Conservation (phyloP, 2,113 vertebrate species). For the Gymnobelideus leadbeateri region DNA sequence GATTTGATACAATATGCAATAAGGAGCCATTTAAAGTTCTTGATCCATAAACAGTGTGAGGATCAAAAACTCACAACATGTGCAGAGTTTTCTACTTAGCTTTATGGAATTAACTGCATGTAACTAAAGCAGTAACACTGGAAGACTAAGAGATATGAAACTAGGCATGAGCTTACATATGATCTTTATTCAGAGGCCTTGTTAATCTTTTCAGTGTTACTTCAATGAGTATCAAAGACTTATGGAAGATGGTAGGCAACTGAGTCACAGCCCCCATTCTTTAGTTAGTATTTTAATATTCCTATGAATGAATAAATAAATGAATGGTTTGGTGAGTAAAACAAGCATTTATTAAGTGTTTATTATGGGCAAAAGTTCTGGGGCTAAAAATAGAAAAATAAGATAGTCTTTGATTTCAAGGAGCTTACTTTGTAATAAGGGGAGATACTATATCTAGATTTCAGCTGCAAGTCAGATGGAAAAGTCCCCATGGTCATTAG, state of each 20-base stretch:
- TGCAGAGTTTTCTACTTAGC: background rate
- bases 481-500: background rate
- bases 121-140: background rate
- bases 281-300: background rate
- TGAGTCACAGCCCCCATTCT: background rate
- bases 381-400: background rate
- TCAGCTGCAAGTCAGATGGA: background rate
- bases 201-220: background rate
- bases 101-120: background rate
- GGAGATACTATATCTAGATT: background rate
- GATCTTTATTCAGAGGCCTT: background rate
- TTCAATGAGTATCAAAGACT: background rate
- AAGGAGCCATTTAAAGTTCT: background rate
- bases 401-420: background rate
- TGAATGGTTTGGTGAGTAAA: background rate
- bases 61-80: background rate
- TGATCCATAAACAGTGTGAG: background rate
- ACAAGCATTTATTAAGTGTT: background rate
- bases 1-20: background rate
- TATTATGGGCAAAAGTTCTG: background rate
- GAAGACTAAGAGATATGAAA: background rate
- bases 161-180: background rate
- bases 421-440: background rate
- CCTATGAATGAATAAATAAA: background rate
- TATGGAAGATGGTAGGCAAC: background rate